phyloP scores from a whole-genome alignment of 2,888 invertebrate species.

The Pharmacophagus antenor region DNA sequence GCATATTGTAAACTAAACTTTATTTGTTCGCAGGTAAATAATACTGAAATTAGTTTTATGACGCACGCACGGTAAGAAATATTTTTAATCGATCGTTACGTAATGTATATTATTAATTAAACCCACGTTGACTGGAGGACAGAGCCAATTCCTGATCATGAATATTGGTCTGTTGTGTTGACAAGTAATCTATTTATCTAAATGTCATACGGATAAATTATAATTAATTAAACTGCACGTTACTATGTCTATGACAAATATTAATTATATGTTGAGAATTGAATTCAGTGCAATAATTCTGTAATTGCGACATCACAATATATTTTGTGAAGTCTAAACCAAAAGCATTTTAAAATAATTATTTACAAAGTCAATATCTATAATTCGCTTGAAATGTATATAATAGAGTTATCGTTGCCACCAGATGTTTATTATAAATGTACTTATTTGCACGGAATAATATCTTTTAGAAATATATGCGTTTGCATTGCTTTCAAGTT shows the following conservation, averaged over 20 bases:
- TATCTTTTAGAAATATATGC: background rate
- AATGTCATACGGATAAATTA: background rate
- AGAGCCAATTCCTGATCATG: too few species aligned
- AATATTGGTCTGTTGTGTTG: too few species aligned
- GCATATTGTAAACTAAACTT: constrained; percentile 6
- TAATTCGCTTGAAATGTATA: background rate
- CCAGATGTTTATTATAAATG: background rate
- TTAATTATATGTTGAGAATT: background rate
- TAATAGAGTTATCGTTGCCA: background rate
- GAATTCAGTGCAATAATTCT: background rate
- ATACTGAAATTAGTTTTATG: background rate
- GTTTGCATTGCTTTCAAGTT: background rate
- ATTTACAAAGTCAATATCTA: background rate
- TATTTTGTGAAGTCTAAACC: background rate
- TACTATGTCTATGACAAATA: background rate
- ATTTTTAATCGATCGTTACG: background rate
- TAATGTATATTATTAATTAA: background rate
- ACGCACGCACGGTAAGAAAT: background rate
- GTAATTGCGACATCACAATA: background rate
- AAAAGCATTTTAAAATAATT: background rate
- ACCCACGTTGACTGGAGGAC: too few species aligned
- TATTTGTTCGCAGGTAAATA: constrained; percentile 35
- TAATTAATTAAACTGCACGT: background rate
- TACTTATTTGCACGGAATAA: background rate
- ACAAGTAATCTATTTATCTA: too few species aligned